These are phyloP conservation scores for Crax fasciolata DNA, from an alignment of 2,797 vertebrate species.

Conservation along the genomic window DNA sequence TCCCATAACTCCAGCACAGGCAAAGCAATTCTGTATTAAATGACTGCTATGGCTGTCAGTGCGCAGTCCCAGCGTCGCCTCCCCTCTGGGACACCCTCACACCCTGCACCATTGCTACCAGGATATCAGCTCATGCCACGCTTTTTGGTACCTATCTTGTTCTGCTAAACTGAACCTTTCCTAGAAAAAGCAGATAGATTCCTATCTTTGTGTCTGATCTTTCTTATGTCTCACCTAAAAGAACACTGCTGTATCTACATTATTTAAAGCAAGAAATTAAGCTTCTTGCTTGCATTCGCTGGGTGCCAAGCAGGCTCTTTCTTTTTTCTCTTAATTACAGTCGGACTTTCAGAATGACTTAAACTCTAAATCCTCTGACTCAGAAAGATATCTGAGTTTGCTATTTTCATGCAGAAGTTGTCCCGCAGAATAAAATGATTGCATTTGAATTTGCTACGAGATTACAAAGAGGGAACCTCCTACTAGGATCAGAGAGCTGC, in stretches of 20 bases:
- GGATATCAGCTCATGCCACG: not conserved
- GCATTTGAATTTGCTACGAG: constrained; percentile 1
- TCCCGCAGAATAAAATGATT: not conserved
- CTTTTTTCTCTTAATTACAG: not conserved
- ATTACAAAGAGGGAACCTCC: constrained; percentile 23
- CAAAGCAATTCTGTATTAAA: not conserved
- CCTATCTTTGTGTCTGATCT: rapidly evolving
- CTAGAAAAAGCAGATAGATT: not conserved
- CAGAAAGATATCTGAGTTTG: not conserved
- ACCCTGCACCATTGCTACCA: not conserved
- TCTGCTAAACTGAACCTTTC: not conserved
- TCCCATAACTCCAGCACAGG: not conserved
- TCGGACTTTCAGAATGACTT: not conserved
- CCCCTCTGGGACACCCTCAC: not conserved
- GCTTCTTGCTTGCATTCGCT: not conserved
- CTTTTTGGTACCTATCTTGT: not conserved
- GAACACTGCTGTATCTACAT: not conserved
- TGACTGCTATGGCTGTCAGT: not conserved
- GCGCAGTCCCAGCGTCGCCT: not conserved
- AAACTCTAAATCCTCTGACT: constrained; percentile 16
- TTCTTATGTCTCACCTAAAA: not conserved
- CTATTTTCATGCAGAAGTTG: constrained; percentile 29
- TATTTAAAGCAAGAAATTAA: constrained; percentile 1
- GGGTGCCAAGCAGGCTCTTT: not conserved
- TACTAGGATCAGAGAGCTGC: constrained; percentile 9